These are phyloP conservation scores for Esox niger DNA, from an alignment of 2,113 vertebrate species.

Conservation along the genomic window DNA sequence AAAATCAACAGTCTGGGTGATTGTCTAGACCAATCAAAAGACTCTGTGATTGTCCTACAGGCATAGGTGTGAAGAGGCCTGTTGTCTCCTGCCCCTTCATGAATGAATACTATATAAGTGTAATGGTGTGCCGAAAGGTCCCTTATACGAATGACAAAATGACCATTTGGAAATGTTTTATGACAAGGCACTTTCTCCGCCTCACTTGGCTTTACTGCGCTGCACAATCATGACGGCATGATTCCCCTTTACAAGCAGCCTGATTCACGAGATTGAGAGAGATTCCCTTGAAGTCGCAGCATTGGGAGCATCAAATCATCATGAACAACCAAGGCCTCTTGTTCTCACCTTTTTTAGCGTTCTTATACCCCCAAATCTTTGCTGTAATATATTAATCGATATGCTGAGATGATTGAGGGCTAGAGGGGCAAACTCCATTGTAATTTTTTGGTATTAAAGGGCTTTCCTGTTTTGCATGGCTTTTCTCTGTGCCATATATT, in stretches of 20 bases:
- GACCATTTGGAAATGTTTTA: background rate
- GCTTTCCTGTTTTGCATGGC: conserved; percentile 41
- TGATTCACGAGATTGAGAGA: background rate
- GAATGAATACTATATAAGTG: background rate
- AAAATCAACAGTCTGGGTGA: background rate
- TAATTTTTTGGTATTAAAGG: conserved; percentile 21
- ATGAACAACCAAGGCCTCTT: background rate
- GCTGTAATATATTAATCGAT: conserved; percentile 5
- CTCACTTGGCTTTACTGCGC: background rate
- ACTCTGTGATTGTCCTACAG: background rate
- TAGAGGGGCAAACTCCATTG: conserved; percentile 16
- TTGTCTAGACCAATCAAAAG: too few species aligned
- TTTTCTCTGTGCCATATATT: conserved; percentile 38
- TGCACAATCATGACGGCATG: background rate
- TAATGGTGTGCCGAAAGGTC: background rate
- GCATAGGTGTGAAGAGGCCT: background rate
- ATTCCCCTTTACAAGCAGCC: background rate
- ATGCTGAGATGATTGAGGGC: conserved; percentile 12
- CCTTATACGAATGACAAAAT: background rate
- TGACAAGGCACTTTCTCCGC: background rate
- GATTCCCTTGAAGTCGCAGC: background rate
- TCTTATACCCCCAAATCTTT: background rate
- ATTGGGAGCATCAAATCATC: background rate
- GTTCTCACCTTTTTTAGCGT: background rate
- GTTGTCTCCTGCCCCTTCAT: background rate